Evolutionary conservation across 1,140 invertebrate species (phyloP), one percentile per base, ranked within the genome.

Genomic region (Samia ricini): DNA sequence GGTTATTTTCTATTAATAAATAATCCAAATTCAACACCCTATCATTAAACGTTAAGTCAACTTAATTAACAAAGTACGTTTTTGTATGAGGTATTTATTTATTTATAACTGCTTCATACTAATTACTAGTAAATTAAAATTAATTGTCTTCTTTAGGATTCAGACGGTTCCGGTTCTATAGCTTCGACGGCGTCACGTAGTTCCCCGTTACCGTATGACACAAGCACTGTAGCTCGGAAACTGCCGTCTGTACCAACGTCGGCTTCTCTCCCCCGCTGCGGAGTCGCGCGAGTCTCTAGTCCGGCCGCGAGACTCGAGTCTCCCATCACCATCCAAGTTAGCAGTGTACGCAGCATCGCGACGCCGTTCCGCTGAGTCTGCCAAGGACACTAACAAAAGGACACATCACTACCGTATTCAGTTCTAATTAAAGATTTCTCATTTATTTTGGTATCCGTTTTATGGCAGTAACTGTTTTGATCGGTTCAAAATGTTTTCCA

Each of bases 391-490:
- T 26, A 59, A 91, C 64, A 91, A 91, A 58, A 85, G 88, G 62
- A 85, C 88, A 29, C 88, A 92, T 67, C 94, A 95, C 76, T 95
- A 94, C 83, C 92, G 94, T 26, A 95, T 95, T 76, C 94, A 94
- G 69, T 95, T 94, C 82, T 94, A 88, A 91, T 49, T 19, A 50
- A 20, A 58, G n/a, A 36, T 21, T 60, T 50, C 58, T 24, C 10
- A 15, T 33, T 61, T 36, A 42, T 42, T 42, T 15, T 42, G 4
- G 10, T 42, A 3, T 15, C 33, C 15, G 33, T 42, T 10, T 42
- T 42, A 4, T 42, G 12, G 12, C n/a, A 15, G 10, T 15, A 42
- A 42, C 12, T 15, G n/a, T 15, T 42, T 42, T 42, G 33, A 42
- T 42, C 15, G 1, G 10, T 42, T 42, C 33, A 42, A 42, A 42